Evolutionary conservation across 2,888 invertebrate genomes (phyloP).

Genomic region (Watsonalla binaria): DNA sequence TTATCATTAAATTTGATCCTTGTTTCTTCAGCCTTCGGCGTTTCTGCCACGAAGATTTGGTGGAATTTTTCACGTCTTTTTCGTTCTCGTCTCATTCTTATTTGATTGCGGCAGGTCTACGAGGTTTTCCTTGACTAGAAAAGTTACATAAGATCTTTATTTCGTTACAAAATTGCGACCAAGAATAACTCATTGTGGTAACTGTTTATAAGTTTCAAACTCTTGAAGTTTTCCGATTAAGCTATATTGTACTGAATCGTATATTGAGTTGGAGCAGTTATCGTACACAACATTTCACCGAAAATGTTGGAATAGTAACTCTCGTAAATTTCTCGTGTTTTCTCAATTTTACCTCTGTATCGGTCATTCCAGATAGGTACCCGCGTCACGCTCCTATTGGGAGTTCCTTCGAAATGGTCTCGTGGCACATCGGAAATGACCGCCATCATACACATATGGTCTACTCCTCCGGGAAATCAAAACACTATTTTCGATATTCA

Average conservation of each 20-base stretch:
- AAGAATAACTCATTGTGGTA: slow-evolving; percentile 16
- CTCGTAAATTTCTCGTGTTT: slow-evolving; percentile 53
- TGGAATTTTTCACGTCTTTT: slow-evolving; percentile 42
- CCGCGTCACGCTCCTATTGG: slow-evolving; percentile 43
- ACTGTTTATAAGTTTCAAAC: slow-evolving; percentile 14
- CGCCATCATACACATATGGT: slow-evolving; percentile 46
- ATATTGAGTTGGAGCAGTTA: slow-evolving; percentile 29
- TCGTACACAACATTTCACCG: slow-evolving; percentile 32
- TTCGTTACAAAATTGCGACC: slow-evolving; percentile 21
- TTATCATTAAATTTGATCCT: slow-evolving; percentile 19
- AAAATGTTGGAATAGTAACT: slow-evolving; percentile 41
- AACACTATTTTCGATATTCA: slow-evolving; percentile 52
- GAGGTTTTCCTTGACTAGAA: slow-evolving; percentile 29
- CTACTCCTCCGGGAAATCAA: slow-evolving; percentile 58
- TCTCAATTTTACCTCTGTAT: slow-evolving; percentile 44
- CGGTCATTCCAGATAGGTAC: slow-evolving; percentile 38
- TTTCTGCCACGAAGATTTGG: slow-evolving; percentile 29
- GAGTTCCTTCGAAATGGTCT: slow-evolving; percentile 39
- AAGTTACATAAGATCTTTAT: slow-evolving; percentile 31
- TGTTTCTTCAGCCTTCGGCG: slow-evolving; percentile 13
- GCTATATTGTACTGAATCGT: slow-evolving; percentile 27
- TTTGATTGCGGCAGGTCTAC: slow-evolving; percentile 43
- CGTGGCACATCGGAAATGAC: slow-evolving; percentile 50
- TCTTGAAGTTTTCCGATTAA: slow-evolving; percentile 19
- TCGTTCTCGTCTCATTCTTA: slow-evolving; percentile 49